phyloP scores from a whole-genome alignment of 2,113 vertebrate genomes.

The Brachyhypopomus occidentalis region DNA sequence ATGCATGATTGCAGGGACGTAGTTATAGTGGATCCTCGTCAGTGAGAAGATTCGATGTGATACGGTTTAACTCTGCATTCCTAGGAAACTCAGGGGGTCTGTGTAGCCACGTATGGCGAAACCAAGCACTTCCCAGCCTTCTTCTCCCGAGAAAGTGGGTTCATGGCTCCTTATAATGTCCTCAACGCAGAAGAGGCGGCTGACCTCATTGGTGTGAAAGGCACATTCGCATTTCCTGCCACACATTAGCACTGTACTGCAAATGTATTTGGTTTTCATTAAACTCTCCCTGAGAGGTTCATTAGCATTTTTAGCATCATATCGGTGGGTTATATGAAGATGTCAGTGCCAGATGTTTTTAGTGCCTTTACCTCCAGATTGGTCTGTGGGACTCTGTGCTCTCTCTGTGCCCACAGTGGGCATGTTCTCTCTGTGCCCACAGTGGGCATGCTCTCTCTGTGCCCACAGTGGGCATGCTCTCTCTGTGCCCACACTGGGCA shows the following conservation, averaged over 20 bases:
- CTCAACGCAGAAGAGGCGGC: conserved; percentile 81
- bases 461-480: conserved; percentile 81
- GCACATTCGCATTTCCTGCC: not conserved
- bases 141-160: conserved; percentile 82
- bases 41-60: not conserved
- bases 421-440: no score
- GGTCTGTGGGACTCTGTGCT: not conserved
- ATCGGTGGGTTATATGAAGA: not conserved
- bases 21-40: not conserved
- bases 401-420: not conserved
- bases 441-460: conserved; percentile 75
- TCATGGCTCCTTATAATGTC: conserved; percentile 77
- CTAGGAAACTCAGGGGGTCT: conserved; percentile 90
- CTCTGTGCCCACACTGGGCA: conserved; percentile 63
- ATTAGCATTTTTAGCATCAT: conserved; percentile 17
- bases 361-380: not conserved
- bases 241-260: not conserved
- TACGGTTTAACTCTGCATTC: conserved; percentile 9
- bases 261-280: no score
- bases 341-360: not conserved
- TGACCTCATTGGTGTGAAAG: conserved; percentile 78
- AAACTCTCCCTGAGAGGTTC: not conserved
- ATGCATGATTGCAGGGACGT: not conserved
- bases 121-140: conserved; percentile 86
- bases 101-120: conserved; percentile 83